Evolutionary conservation across 1,140 invertebrate genomes (phyloP), one percentile per base, ranked within the genome.

Genomic region (Caenorhabditis remanei): DNA sequence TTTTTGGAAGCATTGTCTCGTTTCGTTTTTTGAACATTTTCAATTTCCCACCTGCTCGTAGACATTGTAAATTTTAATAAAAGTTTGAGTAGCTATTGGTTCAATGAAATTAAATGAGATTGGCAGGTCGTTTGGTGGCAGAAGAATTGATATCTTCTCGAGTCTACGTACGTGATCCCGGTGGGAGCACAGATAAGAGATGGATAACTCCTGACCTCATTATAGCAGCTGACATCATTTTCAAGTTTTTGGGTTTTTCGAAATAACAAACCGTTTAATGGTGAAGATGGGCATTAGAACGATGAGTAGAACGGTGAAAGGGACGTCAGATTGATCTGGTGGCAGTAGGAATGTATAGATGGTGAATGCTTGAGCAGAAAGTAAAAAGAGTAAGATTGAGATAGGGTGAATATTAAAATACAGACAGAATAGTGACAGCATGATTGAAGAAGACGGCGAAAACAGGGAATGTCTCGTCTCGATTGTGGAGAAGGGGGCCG

Each of bases 341-440:
- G 71, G 71, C 46, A 79, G 32, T 32, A 32, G 40, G 43, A 50
- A 79, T 79, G 46, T 79, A 79, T 50, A 79, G 7, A 79, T 53
- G 6, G 46, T 46, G 14, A 21, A 41, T n/a, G 46, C 46, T 50
- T 79, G 71, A 79, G 46, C 71, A 41, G 71, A 43, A 6, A 79
- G 46, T 53, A 79, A 50, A 79, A 79, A 79, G 19, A 50, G 19
- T 19, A 79, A 14, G 41, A 50, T 24, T 21, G 71, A 79, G 16
- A 79, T 79, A 50, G 71, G 71, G 53, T 79, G 71, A 79, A 79
- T 79, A 48, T 79, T 79, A 24, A 79, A 50, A 79, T 79, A 79
- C n/a, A 79, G 43, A 19, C 71, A 79, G 43, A 79, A 79, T 79
- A 79, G 46, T 48, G 71, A 50, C 46, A 50, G n/a, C 71, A 79